Percentiles rank a stretch among this genome's conserved stretches.
These are phyloP conservation scores for Dichetophora obliterata DNA, from an alignment of 2,888 invertebrate species.

Conservation along the genomic window DNA sequence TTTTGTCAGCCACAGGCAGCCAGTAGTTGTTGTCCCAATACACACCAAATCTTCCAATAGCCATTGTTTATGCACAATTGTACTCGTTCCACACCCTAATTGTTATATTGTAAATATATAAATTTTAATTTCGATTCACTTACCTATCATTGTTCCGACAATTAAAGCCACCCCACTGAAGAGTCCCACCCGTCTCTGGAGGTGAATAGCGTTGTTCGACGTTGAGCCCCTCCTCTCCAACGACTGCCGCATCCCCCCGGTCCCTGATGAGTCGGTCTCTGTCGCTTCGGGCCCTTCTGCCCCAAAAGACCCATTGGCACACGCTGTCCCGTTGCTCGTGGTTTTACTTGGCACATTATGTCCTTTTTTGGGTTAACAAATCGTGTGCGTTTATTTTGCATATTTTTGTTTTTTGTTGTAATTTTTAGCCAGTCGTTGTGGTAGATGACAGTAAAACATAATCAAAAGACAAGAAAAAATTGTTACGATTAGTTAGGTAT, in stretches of 20 bases:
- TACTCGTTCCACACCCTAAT: no score
- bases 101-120: no score
- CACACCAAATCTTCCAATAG: no score
- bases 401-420: not conserved
- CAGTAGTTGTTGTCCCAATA: no score
- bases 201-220: slow-evolving; percentile 97
- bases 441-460: not conserved
- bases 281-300: slow-evolving; percentile 71
- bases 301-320: slow-evolving; percentile 70
- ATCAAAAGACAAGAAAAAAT: slow-evolving; percentile 3
- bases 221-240: slow-evolving; percentile 93
- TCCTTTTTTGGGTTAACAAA: slow-evolving; percentile 56
- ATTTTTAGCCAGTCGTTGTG: not conserved
- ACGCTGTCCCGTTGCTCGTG: slow-evolving; percentile 69
- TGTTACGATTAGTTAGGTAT: not conserved
- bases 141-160: slow-evolving; percentile 98
- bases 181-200: slow-evolving; percentile 99
- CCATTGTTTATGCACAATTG: no score
- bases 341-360: slow-evolving; percentile 71
- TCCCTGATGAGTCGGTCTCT: slow-evolving; percentile 72
- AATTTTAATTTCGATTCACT: slow-evolving; percentile 56
- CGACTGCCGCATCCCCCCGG: slow-evolving; percentile 72
- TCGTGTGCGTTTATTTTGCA: not conserved
- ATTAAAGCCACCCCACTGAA: slow-evolving; percentile 99
- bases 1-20: no score